phyloP scores from a whole-genome alignment of 2,888 invertebrate species.

The Bursaphelenchus okinawaensis region DNA sequence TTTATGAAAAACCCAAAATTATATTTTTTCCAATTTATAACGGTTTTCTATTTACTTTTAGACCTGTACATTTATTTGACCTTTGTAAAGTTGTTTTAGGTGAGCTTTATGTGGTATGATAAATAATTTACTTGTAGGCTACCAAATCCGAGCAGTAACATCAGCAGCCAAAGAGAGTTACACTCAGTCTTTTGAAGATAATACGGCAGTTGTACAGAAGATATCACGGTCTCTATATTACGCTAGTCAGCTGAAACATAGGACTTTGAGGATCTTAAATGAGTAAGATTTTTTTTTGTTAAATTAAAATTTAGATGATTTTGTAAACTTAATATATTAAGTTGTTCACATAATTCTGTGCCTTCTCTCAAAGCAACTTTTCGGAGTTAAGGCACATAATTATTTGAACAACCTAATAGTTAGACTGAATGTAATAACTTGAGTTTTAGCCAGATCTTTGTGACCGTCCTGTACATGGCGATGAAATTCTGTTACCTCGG shows the following conservation, averaged over 20 bases:
- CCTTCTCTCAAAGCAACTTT: too few relatives aligned
- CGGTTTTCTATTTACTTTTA: not conserved
- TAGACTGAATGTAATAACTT: too few relatives aligned
- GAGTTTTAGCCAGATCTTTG: constrained; percentile 29
- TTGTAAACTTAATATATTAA: too few relatives aligned
- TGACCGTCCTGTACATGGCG: constrained; percentile 42
- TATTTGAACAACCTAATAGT: too few relatives aligned
- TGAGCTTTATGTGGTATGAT: too few relatives aligned
- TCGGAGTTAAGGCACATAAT: too few relatives aligned
- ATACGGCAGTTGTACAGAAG: constrained; percentile 15
- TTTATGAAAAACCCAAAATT: not conserved
- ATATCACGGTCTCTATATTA: constrained; percentile 25
- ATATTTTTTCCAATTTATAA: constrained; percentile 2
- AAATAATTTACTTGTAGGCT: constrained; percentile 27
- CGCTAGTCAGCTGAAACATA: constrained; percentile 21
- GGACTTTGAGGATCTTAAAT: constrained; percentile 15
- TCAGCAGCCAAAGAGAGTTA: constrained; percentile 20
- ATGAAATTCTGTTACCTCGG: constrained; percentile 54
- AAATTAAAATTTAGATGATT: constrained; percentile 2
- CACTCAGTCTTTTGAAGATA: constrained; percentile 11
- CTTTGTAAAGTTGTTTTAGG: too few relatives aligned
- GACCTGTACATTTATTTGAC: too few relatives aligned
- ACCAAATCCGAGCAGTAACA: constrained; percentile 32
- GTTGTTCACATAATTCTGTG: too few relatives aligned
- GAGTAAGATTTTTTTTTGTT: constrained; percentile 12